Conservation (phyloP, 2,113 vertebrate genomes). For the Lycaon pictus region DNA sequence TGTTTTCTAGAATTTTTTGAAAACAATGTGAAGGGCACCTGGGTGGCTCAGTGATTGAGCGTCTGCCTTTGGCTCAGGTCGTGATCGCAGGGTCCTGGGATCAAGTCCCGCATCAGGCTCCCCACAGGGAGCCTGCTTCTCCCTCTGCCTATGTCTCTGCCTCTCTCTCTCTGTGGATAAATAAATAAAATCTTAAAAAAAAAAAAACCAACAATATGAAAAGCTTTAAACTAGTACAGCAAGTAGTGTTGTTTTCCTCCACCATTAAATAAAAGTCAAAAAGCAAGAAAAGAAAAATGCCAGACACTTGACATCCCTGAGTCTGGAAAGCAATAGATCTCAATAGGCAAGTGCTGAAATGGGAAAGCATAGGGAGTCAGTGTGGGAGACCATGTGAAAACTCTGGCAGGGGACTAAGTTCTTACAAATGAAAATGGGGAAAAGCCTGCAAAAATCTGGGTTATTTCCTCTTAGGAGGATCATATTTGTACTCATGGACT, state of each 20-base stretch:
- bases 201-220: background rate
- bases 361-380: background rate
- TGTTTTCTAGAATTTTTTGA: background rate
- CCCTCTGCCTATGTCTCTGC: too few relatives aligned
- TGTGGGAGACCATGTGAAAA: background rate
- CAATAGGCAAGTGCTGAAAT: background rate
- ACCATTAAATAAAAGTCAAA: slow-evolving; percentile 15
- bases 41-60: too few relatives aligned
- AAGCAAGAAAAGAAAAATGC: background rate
- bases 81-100: too few relatives aligned
- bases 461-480: background rate
- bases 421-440: background rate
- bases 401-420: background rate
- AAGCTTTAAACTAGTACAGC: background rate
- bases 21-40: background rate
- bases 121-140: too few relatives aligned
- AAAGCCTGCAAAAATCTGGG: background rate
- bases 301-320: background rate
- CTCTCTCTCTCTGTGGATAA: too few relatives aligned
- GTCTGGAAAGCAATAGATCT: background rate
- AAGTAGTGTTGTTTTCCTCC: background rate
- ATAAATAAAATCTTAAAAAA: too few relatives aligned
- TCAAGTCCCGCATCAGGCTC: too few relatives aligned
- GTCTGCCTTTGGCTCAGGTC: too few relatives aligned
- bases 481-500: background rate